Conservation (phyloP, 2,113 vertebrate species). For the Colinus virginianus region DNA sequence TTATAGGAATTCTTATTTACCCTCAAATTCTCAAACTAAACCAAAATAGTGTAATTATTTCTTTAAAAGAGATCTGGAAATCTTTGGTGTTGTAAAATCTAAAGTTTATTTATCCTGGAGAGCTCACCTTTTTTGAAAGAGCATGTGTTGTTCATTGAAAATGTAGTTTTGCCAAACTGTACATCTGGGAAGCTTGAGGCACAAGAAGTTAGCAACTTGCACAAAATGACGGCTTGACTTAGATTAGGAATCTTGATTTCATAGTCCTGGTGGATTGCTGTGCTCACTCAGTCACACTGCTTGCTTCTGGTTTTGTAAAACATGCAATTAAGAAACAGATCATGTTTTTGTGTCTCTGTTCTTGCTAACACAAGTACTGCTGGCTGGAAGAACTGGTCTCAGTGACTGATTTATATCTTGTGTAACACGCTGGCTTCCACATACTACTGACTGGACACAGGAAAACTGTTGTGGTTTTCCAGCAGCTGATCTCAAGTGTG, state of each 20-base stretch:
- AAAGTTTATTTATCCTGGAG: conserved; percentile 74
- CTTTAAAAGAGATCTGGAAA: conserved; percentile 28
- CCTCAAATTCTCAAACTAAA: conserved; percentile 48
- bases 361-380: conserved; percentile 9
- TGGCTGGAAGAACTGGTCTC: neutral
- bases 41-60: conserved; percentile 46
- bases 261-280: conserved; percentile 40
- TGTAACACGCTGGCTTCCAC: neutral
- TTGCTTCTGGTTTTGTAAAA: conserved; percentile 58
- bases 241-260: conserved; percentile 42
- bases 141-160: conserved; percentile 72
- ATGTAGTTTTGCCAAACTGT: conserved; percentile 72
- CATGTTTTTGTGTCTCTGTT: conserved; percentile 15
- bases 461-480: neutral
- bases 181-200: conserved; percentile 73
- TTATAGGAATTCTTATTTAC: neutral
- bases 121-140: conserved; percentile 62
- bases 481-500: neutral
- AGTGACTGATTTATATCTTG: neutral
- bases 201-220: conserved; percentile 35
- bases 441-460: neutral
- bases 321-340: conserved; percentile 60
- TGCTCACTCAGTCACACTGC: conserved; percentile 42
- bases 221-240: conserved; percentile 42
- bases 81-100: conserved; percentile 58